Conservation (phyloP, 2,888 invertebrate species). For the Mythimna loreyi region DNA sequence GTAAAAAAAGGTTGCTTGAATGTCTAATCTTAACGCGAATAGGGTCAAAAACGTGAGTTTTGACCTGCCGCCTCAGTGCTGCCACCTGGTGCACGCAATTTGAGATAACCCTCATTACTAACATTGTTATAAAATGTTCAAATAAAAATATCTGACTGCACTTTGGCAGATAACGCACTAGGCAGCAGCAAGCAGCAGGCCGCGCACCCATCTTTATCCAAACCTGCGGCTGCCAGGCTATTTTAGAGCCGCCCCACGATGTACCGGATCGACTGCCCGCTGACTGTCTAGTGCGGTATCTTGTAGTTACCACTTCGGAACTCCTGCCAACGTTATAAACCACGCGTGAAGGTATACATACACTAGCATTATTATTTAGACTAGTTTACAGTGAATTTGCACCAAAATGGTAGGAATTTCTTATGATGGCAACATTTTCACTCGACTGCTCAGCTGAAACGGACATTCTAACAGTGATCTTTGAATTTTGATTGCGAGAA, state of each 20-base stretch:
- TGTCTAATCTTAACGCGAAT: too few relatives aligned
- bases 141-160: slow-evolving; percentile 62
- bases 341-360: slow-evolving; percentile 61
- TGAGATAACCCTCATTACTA: slow-evolving; percentile 19
- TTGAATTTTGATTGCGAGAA: slow-evolving; percentile 45
- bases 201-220: slow-evolving; percentile 58
- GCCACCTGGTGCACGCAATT: background rate
- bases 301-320: slow-evolving; percentile 58
- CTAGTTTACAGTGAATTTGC: slow-evolving; percentile 60
- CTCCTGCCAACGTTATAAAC: slow-evolving; percentile 60
- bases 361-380: slow-evolving; percentile 61
- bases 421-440: slow-evolving; percentile 54
- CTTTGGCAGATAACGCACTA: slow-evolving; percentile 62
- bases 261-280: slow-evolving; percentile 55
- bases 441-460: slow-evolving; percentile 45
- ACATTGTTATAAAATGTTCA: slow-evolving; percentile 52
- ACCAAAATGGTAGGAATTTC: slow-evolving; percentile 51
- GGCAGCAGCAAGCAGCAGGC: slow-evolving; percentile 62
- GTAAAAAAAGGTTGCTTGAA: too few relatives aligned
- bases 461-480: slow-evolving; percentile 40
- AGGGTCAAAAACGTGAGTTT: background rate
- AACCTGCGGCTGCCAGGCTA: slow-evolving; percentile 61
- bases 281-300: slow-evolving; percentile 62
- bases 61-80: background rate
- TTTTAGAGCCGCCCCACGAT: slow-evolving; percentile 58